Percentiles rank a stretch among this genome's conserved stretches.
phyloP scores from a whole-genome alignment of 2,888 invertebrate species.

The Gymnocheta viridis region DNA sequence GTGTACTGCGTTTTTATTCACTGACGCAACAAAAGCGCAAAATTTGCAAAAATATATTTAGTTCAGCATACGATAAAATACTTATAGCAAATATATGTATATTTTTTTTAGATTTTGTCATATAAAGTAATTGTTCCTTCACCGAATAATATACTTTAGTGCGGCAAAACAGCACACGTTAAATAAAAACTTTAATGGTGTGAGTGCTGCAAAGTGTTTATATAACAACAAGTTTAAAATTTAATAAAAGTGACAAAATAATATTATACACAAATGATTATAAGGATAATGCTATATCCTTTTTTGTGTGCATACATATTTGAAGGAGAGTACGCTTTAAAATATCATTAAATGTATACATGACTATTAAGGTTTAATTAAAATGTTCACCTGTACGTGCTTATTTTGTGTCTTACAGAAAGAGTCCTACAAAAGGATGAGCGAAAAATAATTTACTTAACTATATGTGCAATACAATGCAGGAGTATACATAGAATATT shows the following conservation, averaged over 20 bases:
- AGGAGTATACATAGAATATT: too few species aligned
- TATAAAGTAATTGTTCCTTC: not conserved
- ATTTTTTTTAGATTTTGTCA: not conserved
- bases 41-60: too few species aligned
- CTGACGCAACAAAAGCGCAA: too few species aligned
- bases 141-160: not conserved
- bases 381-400: slow-evolving; percentile 65
- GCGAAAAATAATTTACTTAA: too few species aligned
- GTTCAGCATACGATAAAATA: too few species aligned
- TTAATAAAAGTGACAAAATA: slow-evolving; percentile 22
- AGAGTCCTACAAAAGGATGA: not conserved
- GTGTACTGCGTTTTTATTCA: too few species aligned
- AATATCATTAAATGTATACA: slow-evolving; percentile 41
- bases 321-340: slow-evolving; percentile 15
- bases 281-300: not conserved
- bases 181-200: not conserved
- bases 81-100: too few species aligned
- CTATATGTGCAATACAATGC: too few species aligned
- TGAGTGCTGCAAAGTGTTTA: slow-evolving; percentile 13
- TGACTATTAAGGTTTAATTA: slow-evolving; percentile 64
- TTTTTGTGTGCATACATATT: not conserved
- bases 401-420: slow-evolving; percentile 19
- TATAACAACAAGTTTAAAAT: slow-evolving; percentile 12
- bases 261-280: slow-evolving; percentile 32
- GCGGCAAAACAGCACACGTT: not conserved